Evolutionary conservation across 1,140 invertebrate genomes (phyloP), one percentile per base, ranked within the genome.

Genomic region (Lysiphlebus fabarum): DNA sequence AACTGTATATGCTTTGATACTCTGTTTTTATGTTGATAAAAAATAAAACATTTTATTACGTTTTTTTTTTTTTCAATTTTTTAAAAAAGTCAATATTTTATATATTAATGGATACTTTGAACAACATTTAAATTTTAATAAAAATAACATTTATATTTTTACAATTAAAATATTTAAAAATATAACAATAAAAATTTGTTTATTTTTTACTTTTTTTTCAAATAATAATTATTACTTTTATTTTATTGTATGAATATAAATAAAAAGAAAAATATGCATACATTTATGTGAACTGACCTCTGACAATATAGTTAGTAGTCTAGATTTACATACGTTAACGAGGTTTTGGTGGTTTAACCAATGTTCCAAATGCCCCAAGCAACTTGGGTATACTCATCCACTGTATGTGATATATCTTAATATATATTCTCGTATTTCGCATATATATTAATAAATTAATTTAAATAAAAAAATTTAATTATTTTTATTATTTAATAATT

Each of bases 331-430:
- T 77, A 76, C 74, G 70, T 71, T 77, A 77, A 77, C 73, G 74
- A 86, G 65, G 77, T 82, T 63, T 82, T 82, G 47, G 82, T 74
- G 70, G 81, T 86, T 63, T 77, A 81, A 63, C 74, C 77, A 53
- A 85, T 85, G 83, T 74, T 74, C 59, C 65, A 67, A 69, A 75
- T 72, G 65, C 65, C 59, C 42, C 58, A 11, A 55, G 54, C 64
- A 62, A 68, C 67, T 68, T 67, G 63, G 66, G 59, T 59, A 62
- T 58, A 61, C 63, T 34, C 50, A 9, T 7, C 14, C 45, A 54
- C 57, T 56, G 56, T 47, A 53, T 45, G 43, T 8, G 37, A 7
- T 41, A 42, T 33, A 37, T 12, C 38, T 40, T 40, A n/a, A n/a
- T n/a, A n/a, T n/a, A n/a, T n/a, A 11, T 40, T 6, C 36, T 36